Base-by-base conservation (phyloP, 23 tunicate genomes). In the Trididemnum miniatum region DNA sequence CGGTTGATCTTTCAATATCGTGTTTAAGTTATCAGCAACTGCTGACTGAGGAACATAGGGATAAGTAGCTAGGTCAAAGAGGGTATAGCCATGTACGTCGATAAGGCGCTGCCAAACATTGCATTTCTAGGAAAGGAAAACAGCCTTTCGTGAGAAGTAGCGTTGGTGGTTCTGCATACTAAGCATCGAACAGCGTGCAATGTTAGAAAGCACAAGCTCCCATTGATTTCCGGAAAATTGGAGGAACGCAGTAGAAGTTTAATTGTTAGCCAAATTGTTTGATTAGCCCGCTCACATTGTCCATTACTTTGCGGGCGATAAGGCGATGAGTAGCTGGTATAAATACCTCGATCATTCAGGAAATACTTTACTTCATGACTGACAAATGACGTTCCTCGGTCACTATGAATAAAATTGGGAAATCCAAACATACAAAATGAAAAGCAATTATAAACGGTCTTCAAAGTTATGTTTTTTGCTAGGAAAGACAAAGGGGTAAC, bases 391-490 rank as follows among this genome's bases (percentile, higher is more conserved):
- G 30, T 75, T 27, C 67, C 69, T 5, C 69, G 69, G 30, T 62
- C 69, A 22, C 69, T 62, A 26, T 62, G 69, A 62, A 62, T 62
- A 24, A 22, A 62, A 20, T 23, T 9, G 51, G 73, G 54, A 35
- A 80, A 36, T 12, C 74, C 65, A 49, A 82, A 67, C 4, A 40
- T 27, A 44, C 64, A 39, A 82, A 69, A 78, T 51, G 54, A 44
- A 7, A 44, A 44, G 15, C 54, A 44, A 7, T 44, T 44, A 44
- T 9, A 7, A 7, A 44, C 54, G 54, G 54, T 44, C 12, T 15
- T 7, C 12, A 44, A 44, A 7, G 12, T 44, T 15, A 44, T 7
- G 54, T 44, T 44, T n/a, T 44, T 44, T 44, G 54, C 54, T 7
- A 15, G 54, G 9, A 15, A 7, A 44, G 9, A 44, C 54, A 44